A percentile compares a stretch with the other conserved stretches of the same genome.
phyloP scores from a whole-genome alignment of 2,797 vertebrate genomes.

The Dipus sagitta region DNA sequence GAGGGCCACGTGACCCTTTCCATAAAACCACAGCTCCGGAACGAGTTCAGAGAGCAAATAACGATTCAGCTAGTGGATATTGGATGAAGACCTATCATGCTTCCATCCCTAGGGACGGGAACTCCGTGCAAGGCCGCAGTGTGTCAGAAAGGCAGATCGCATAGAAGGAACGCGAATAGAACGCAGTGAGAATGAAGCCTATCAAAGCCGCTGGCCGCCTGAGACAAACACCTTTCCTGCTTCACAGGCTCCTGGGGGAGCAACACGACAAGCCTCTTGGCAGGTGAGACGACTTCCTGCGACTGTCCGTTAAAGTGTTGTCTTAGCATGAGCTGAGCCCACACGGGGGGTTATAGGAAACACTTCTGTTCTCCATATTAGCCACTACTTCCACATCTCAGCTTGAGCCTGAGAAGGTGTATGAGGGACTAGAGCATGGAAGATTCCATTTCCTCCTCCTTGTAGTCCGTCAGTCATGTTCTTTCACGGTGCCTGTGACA shows the following conservation, averaged over 20 bases:
- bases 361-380: background rate
- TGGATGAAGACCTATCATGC: background rate
- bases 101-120: background rate
- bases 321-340: accelerated
- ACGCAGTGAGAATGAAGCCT: background rate
- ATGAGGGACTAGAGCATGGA: background rate
- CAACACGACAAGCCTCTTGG: accelerated
- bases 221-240: background rate
- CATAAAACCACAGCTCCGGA: background rate
- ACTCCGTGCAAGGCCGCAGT: background rate
- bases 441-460: background rate
- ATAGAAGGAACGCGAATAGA: background rate
- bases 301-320: background rate
- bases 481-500: background rate
- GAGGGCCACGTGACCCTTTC: background rate
- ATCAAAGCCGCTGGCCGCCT: background rate
- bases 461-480: background rate
- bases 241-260: background rate
- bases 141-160: background rate
- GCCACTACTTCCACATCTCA: background rate
- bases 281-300: background rate
- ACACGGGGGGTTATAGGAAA: background rate
- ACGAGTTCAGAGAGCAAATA: background rate
- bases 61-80: background rate
- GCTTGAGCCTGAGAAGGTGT: background rate